Evolutionary conservation across 2,888 invertebrate genomes (phyloP), one percentile per base, ranked within the genome.

Genomic region (Amphipyra tragopoginis): DNA sequence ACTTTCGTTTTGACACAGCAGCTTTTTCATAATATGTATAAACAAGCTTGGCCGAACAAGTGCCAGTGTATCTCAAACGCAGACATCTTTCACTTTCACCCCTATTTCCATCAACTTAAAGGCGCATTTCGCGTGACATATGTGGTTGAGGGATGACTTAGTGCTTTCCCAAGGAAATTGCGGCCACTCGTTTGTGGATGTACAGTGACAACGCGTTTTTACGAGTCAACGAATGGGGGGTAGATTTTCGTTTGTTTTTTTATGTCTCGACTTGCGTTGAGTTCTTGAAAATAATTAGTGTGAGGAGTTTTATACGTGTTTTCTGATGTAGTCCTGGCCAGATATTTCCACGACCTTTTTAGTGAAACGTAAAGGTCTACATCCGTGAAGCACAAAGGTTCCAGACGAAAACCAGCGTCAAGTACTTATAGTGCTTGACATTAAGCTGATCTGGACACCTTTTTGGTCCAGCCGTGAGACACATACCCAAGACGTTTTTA

Each of bases 121-220:
- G 87, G 78, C 77, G 82, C 64, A 68, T 91, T 92, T 93, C 72
- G 83, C 74, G 72, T 88, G 89, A 90, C 93, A 93, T 93, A 75
- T 94, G 94, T 94, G 93, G 89, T 83, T 76, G 75, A 77, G 75
- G 84, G 82, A 88, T 94, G 94, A 94, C 93, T 90, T 85, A 74
- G 81, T 77, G 79, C 77, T 81, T 88, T 91, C 83, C 82, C 72
- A 75, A 88, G 92, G 92, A 93, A 93, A 94, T 94, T 93, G 91
- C 86, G 85, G 89, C 84, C 86, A 89, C 89, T 92, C 86, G 80
- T 85, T 85, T 86, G 85, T 87, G 86, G 88, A 87, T 90, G 84
- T 85, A 87, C 86, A 84, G 86, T 93, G 94, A 94, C 89, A 84
- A 77, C 74, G 89, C 92, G 82, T 79, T 91, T 91, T 91, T 86